Percentiles rank a stretch among this genome's conserved stretches.
Conservation (phyloP, 2,888 invertebrate species). For the Catotricha subobsoleta region DNA sequence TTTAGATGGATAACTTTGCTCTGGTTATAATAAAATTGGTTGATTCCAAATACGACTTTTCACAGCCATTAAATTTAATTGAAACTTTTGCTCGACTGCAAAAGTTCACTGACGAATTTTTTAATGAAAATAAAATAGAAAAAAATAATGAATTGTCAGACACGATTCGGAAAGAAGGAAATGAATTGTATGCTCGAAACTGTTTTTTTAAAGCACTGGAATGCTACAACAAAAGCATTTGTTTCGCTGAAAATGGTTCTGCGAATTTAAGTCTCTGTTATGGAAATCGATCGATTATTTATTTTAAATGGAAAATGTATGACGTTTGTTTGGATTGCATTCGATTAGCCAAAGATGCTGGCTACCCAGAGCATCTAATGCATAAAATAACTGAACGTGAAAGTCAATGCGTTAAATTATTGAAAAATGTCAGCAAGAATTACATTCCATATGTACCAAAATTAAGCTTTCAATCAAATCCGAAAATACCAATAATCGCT, state of each 20-base stretch:
- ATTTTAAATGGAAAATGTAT: constrained; percentile 44
- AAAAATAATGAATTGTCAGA: too few relatives aligned
- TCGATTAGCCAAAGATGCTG: constrained; percentile 36
- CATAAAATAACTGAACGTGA: constrained; percentile 43
- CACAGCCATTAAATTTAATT: too few relatives aligned
- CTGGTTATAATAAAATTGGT: too few relatives aligned
- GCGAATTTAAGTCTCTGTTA: constrained; percentile 45
- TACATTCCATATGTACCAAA: constrained; percentile 12
- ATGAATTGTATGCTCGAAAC: constrained; percentile 33
- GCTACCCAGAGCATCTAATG: constrained; percentile 42
- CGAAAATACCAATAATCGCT: constrained; percentile 41
- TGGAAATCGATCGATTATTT: constrained; percentile 60
- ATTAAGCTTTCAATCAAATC: constrained; percentile 18
- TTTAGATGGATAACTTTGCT: too few relatives aligned
- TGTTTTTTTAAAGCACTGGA: constrained; percentile 34
- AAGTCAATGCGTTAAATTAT: constrained; percentile 31
- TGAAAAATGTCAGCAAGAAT: too few relatives aligned
- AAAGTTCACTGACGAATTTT: too few relatives aligned
- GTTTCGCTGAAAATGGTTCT: constrained; percentile 38
- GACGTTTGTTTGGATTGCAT: constrained; percentile 51
- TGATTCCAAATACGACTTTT: too few relatives aligned
- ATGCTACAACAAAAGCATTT: constrained; percentile 43
- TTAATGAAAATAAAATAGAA: too few relatives aligned
- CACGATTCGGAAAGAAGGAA: constrained; percentile 41
- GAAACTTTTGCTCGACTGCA: too few relatives aligned